Evolutionary conservation across 2,888 invertebrate genomes (phyloP), one percentile per base, ranked within the genome.

Genomic region (Gonocerus acuteangulatus): DNA sequence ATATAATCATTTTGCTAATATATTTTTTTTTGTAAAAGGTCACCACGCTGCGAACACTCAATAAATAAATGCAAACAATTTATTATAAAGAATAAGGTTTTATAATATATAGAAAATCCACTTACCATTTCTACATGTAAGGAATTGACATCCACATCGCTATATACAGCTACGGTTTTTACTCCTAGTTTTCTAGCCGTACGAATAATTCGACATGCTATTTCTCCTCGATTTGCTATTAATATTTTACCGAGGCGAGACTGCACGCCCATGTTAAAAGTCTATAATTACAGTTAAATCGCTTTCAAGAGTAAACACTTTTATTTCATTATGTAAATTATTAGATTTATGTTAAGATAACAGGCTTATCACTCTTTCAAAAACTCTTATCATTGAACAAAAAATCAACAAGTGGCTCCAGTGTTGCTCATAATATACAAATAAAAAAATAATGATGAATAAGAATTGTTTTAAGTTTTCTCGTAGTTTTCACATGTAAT

Each of bases 101-200:
- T n/a, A n/a, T n/a, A n/a, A n/a, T n/a, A 27, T 27, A 27, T 27
- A 6, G 4, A 9, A 27, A 27, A 4, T 27, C 9, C 9, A 63
- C 69, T 71, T 77, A 84, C 85, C 83, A 87, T 79, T 70, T 83
- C 78, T 2, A 89, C 88, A 76, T 93, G 93, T 77, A 90, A 80
- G 0, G 95, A 81, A 75, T 89, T 78, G 73, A 80, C 82, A 73
- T 97, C 96, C 1, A 86, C 90, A 74, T 96, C 94, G 58, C 95
- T 95, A 74, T 88, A 99, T 0, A 99, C 90, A 2, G 96, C 95
- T 1, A 99, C 96, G 0, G 95, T 92, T 71, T 84, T 82, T 6
- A 95, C 83, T 48, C 95, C 96, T 63, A 97, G 78, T 69, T 84
- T 86, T 64, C 83, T 83, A 0, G 95, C 94, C 0, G 95, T 95